phyloP scores from a whole-genome alignment of 2,888 invertebrate genomes.

The Escarpia spicata region DNA sequence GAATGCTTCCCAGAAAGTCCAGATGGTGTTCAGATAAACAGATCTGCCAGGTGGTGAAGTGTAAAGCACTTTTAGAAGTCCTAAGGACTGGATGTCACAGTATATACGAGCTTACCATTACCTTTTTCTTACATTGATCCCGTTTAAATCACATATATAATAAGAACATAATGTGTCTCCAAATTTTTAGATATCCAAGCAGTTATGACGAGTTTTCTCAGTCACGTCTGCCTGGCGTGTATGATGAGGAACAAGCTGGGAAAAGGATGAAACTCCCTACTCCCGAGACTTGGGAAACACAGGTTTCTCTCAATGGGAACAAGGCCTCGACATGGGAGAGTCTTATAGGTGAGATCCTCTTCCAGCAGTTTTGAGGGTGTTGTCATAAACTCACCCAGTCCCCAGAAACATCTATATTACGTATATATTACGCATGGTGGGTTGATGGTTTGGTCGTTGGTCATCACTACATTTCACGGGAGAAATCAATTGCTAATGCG shows the following conservation, averaged over 20 bases:
- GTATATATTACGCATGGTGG: too few species aligned
- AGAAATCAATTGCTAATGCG: too few species aligned
- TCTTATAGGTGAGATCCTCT: conserved; percentile 60
- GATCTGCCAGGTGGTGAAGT: too few species aligned
- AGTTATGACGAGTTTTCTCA: conserved; percentile 62
- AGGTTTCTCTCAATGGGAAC: conserved; percentile 66
- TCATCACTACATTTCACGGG: too few species aligned
- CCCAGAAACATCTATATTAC: too few species aligned
- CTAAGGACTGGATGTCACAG: not conserved
- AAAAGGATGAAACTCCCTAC: conserved; percentile 67
- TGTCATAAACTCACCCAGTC: not conserved
- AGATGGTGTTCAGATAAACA: too few species aligned
- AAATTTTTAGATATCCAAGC: conserved; percentile 62
- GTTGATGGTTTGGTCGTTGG: too few species aligned
- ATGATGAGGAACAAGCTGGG: conserved; percentile 63
- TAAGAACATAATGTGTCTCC: not conserved
- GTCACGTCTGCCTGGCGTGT: conserved; percentile 62
- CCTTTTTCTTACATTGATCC: not conserved
- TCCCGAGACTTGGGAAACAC: conserved; percentile 69
- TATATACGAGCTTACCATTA: not conserved
- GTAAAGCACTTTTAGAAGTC: not conserved
- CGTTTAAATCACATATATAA: not conserved
- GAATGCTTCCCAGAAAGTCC: too few species aligned
- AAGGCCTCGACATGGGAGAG: conserved; percentile 66
- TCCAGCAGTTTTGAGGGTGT: not conserved